Evolutionary conservation across 1,140 invertebrate species (phyloP).

Genomic region (Drosophila takahashii): DNA sequence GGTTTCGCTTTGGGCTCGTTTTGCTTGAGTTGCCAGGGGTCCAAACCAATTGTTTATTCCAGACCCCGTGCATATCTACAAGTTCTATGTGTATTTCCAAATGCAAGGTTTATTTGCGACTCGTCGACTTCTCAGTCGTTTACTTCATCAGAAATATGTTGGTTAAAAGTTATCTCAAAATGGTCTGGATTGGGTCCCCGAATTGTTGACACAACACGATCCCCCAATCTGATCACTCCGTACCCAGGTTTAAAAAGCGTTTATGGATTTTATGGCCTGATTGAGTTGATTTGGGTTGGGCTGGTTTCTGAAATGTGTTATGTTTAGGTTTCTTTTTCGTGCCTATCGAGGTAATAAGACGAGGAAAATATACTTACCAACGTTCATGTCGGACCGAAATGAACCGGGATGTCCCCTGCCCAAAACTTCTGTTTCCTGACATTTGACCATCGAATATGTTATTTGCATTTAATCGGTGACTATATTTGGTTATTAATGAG

Average conservation of each 20-base stretch:
- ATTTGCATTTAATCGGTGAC: too few species aligned
- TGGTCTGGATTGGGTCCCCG: constrained; percentile 48
- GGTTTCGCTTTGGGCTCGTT: constrained; percentile 45
- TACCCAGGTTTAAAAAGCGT: constrained; percentile 10
- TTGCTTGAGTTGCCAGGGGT: constrained; percentile 43
- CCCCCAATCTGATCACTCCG: constrained; percentile 5
- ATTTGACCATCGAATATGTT: constrained; percentile 35
- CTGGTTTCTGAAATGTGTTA: constrained; percentile 36
- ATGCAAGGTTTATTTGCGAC: constrained; percentile 12
- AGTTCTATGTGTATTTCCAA: constrained; percentile 22
- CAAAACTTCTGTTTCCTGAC: not conserved
- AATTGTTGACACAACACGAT: constrained; percentile 2
- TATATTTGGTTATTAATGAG: too few species aligned
- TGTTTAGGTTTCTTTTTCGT: constrained; percentile 57
- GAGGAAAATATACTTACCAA: constrained; percentile 16
- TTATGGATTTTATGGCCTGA: constrained; percentile 70
- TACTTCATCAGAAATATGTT: constrained; percentile 48
- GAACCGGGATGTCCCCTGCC: not conserved
- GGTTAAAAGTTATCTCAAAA: constrained; percentile 57
- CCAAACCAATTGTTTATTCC: constrained; percentile 22
- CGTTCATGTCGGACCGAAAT: not conserved
- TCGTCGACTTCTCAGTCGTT: constrained; percentile 27
- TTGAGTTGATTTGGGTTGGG: constrained; percentile 65
- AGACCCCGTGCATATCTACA: not conserved
- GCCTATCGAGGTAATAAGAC: constrained; percentile 56